A percentile compares a stretch with the other conserved stretches of the same genome.
Conservation (phyloP, 2,888 invertebrate species). For the Patella depressa region DNA sequence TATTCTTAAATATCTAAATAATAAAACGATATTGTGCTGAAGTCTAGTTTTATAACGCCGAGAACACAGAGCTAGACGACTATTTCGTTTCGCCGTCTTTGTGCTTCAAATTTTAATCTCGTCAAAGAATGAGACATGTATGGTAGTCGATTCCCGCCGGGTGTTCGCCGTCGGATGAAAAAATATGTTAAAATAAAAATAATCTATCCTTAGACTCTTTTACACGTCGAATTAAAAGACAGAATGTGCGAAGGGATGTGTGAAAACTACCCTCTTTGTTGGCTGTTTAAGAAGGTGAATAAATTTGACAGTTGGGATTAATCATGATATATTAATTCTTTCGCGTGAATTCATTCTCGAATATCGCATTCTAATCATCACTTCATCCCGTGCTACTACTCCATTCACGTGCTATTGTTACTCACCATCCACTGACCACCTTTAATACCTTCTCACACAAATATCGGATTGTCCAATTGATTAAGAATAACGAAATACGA, state of each 20-base stretch:
- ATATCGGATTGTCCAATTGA: neutral
- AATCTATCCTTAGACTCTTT: too few relatives aligned
- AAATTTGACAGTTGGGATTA: neutral
- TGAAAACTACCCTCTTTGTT: too few relatives aligned
- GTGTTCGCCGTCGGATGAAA: neutral
- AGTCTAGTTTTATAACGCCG: too few relatives aligned
- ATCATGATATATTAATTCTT: slow-evolving; percentile 9
- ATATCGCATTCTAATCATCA: neutral
- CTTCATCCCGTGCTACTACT: neutral
- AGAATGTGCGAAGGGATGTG: too few relatives aligned
- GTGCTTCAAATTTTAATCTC: neutral
- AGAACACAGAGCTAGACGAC: too few relatives aligned
- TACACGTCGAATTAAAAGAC: too few relatives aligned
- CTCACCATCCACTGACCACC: neutral
- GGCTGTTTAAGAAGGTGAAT: neutral
- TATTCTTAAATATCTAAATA: too few relatives aligned
- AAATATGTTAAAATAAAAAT: neutral
- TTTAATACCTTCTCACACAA: neutral
- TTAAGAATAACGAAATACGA: neutral
- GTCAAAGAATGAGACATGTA: neutral
- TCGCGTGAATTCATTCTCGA: neutral
- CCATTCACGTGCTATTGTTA: neutral
- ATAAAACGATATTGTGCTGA: too few relatives aligned
- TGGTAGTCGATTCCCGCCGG: neutral
- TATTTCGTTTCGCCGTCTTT: too few relatives aligned